Evolutionary conservation across 2,888 invertebrate species (phyloP).

Genomic region (Mantis religiosa): DNA sequence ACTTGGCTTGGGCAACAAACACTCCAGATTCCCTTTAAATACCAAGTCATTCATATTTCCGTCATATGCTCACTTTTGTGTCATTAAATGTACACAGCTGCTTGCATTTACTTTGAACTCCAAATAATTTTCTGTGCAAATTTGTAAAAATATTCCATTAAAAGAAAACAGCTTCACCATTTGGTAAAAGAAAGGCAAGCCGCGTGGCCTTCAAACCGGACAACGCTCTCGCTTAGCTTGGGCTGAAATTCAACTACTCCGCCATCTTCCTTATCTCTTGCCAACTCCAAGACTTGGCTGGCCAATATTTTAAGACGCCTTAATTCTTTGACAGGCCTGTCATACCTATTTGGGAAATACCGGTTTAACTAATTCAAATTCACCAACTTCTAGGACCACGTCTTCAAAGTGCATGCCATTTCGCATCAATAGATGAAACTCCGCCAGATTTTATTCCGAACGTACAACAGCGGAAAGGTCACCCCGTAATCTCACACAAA

Average conservation of each 20-base stretch:
- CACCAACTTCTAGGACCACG: neutral
- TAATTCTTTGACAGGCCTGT: no score
- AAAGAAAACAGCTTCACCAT: neutral
- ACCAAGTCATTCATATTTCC: no score
- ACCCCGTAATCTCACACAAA: neutral
- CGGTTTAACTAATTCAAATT: neutral
- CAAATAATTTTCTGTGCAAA: no score
- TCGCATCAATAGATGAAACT: neutral
- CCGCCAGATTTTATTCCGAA: neutral
- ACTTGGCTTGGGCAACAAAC: no score
- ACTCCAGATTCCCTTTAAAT: no score
- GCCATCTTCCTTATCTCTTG: neutral
- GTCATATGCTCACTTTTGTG: no score
- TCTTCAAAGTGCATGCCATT: neutral
- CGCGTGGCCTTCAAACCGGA: neutral
- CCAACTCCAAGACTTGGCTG: no score
- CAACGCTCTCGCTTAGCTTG: neutral
- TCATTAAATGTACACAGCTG: no score
- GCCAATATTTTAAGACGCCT: no score
- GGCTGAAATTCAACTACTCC: neutral
- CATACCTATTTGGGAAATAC: no score
- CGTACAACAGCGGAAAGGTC: neutral
- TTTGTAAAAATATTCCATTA: neutral
- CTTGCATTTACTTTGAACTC: no score
- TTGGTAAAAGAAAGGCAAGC: neutral